A percentile compares a stretch with the other conserved stretches of the same genome.
These are phyloP conservation scores for Struthidea cinerea DNA, from an alignment of 2,113 vertebrate genomes.

Conservation along the genomic window DNA sequence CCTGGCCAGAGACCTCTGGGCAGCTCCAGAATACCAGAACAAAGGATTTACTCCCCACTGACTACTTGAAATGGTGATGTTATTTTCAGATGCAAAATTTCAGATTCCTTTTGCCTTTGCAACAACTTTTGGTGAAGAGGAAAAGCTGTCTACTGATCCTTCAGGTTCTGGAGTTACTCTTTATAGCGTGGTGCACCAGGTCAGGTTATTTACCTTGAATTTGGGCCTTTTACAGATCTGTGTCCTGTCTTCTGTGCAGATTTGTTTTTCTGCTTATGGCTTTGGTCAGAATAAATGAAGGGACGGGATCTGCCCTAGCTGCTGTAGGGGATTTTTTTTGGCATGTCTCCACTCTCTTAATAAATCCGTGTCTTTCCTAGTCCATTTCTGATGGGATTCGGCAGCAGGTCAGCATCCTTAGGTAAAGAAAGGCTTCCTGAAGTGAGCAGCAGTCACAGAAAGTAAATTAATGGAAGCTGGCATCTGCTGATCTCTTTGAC, in stretches of 20 bases:
- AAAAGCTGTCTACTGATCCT: background rate
- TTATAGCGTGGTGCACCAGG: background rate
- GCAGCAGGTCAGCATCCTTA: constrained; percentile 63
- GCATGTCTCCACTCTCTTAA: constrained; percentile 6
- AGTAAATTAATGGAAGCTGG: constrained; percentile 63
- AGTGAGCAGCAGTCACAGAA: constrained; percentile 52
- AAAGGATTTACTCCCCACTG: background rate
- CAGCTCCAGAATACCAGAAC: background rate
- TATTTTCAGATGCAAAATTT: constrained; percentile 16
- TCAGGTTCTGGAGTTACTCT: background rate
- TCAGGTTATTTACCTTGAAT: constrained; percentile 17
- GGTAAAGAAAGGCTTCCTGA: constrained; percentile 66
- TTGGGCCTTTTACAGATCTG: background rate
- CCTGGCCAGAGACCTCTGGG: background rate
- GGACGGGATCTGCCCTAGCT: background rate
- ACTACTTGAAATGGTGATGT: background rate
- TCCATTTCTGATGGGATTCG: constrained; percentile 39
- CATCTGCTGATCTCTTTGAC: constrained; percentile 65
- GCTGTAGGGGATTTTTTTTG: constrained; percentile 25
- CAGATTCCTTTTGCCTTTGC: background rate
- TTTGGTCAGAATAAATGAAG: constrained; percentile 48
- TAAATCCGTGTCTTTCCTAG: constrained; percentile 52
- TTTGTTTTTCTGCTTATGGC: constrained; percentile 24
- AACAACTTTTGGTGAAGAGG: background rate
- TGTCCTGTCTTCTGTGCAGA: background rate